Base-by-base conservation (phyloP, 35 echinoderm and acorn worm species). In the Lytechinus variegatus region DNA sequence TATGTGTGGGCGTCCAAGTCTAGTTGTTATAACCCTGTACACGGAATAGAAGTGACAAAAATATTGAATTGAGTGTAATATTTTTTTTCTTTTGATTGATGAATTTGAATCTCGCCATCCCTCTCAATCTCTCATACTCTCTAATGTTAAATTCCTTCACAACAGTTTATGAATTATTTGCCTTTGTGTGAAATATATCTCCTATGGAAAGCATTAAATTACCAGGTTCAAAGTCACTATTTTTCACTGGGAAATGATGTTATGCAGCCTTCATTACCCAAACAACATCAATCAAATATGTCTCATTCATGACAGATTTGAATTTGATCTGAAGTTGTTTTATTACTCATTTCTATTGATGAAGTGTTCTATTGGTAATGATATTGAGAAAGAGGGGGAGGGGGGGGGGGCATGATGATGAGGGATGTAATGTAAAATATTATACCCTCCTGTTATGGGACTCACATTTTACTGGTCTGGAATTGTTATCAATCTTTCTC, bases 201-300 rank as follows among this genome's bases (percentile, higher is more conserved):
- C 66, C 19, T 24, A 79, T 24, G 6, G n/a, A 21, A 7, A 24
- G 66, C 66, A 79, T 79, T 79, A 79, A 14, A 79, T 79, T 79
- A 79, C 61, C 66, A 6, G 6, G 14, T 79, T 79, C 16, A n/a
- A 79, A 79, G 66, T 19, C 0, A 79, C 24, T 7, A 79, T 79
- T 79, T 24, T 79, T 79, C 21, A 79, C 66, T 24, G 66, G 66
- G 66, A 24, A 79, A 79, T 3, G n/a, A 24, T 79, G 66, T 16
- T 24, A 79, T 79, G 66, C n/a, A 79, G 21, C 8, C n/a, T 19
- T 7, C 14, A 2, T 79, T 79, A 4, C 66, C 66, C 66, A 79
- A 24, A 79, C 66, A n/a, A n/a, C 66, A 79, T 79, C 66, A 79
- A 79, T 79, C 66, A 79, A 79, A 79, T 79, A 58, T 58, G 66